A percentile compares a stretch with the other conserved stretches of the same genome.
These are phyloP conservation scores for Parotocinclus haroldoi DNA, from an alignment of 2,797 vertebrate genomes.

Conservation along the genomic window DNA sequence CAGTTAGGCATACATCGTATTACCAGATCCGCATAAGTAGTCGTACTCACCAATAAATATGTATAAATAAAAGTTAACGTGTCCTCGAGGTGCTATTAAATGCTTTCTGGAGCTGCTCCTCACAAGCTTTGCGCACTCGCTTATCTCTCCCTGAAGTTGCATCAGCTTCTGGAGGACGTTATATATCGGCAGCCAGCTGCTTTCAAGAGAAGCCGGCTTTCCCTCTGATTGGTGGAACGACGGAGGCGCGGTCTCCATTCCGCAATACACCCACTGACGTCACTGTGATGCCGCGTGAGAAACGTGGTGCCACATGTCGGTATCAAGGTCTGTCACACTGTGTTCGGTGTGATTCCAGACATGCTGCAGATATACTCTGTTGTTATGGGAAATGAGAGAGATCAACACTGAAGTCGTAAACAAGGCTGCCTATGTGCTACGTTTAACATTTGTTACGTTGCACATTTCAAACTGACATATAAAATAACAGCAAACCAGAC, in stretches of 20 bases:
- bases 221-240: constrained; percentile 63
- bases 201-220: constrained; percentile 57
- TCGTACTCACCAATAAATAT: constrained; percentile 55
- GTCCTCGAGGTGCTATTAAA: constrained; percentile 1
- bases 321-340: background rate
- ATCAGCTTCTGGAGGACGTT: constrained; percentile 65
- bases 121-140: background rate
- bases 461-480: too few species aligned
- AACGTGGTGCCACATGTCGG: constrained; percentile 24
- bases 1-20: too few species aligned
- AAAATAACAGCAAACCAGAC: too few species aligned
- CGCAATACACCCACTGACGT: constrained; percentile 55
- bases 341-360: background rate
- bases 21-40: too few species aligned
- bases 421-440: too few species aligned
- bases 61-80: background rate
- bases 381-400: background rate
- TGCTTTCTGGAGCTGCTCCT: constrained; percentile 26
- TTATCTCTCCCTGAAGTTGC: constrained; percentile 59
- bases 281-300: constrained; percentile 16
- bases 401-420: too few species aligned
- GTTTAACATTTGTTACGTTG: too few species aligned
- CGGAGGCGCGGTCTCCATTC: constrained; percentile 68
- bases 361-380: background rate
- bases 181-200: constrained; percentile 65